Base-by-base conservation (phyloP, 30 jellyfish, hydroid and myxozoan genomes). In the Clytia hemisphaerica region DNA sequence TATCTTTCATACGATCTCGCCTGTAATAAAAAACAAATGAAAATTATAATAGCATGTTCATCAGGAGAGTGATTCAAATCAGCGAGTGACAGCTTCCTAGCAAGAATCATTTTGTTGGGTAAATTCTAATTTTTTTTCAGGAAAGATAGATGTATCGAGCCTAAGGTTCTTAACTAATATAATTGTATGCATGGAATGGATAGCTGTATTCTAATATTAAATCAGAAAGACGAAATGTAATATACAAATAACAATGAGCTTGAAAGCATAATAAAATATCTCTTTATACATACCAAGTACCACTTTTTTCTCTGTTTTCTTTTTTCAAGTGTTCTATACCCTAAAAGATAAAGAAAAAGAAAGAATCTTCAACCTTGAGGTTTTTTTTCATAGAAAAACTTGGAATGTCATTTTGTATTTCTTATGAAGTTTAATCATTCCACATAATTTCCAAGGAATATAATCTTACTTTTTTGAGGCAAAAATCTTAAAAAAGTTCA, bases 261-360 rank as follows among this genome's bases (percentile, higher is more conserved):
- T 9, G 53, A 42, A 9, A 10, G n/a, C 53, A 53, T 53, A 24
- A 15, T 60, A 33, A 37, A 65, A 42, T 5, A 9, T n/a, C 53
- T 42, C 12, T 7, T 18, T 12, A 2, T 9, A 49, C 94, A 7
- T 28, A 88, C 97, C 97, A 88, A 47, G 51, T 75, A 24, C 95
- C 97, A 6, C 80, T 92, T 60, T 79, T 79, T 10, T 71, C 97
- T 24, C 80, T 40, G 16, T 75, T 37, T 72, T 88, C 94, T 55
- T 77, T 88, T 59, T 88, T 88, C 44, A 88, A 18, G 53, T 88
- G 94, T 63, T 88, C 97, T 16, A 88, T 88, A 21, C 94, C 83
- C 97, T 88, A 57, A 0, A 76, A 45, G 33, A 24, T 19, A 12
- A 65, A 2, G 28, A 31, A n/a, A 34, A 40, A 9, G 33, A 34